phyloP scores from a whole-genome alignment of 2,888 invertebrate genomes.

The Neoaliturus tenellus region DNA sequence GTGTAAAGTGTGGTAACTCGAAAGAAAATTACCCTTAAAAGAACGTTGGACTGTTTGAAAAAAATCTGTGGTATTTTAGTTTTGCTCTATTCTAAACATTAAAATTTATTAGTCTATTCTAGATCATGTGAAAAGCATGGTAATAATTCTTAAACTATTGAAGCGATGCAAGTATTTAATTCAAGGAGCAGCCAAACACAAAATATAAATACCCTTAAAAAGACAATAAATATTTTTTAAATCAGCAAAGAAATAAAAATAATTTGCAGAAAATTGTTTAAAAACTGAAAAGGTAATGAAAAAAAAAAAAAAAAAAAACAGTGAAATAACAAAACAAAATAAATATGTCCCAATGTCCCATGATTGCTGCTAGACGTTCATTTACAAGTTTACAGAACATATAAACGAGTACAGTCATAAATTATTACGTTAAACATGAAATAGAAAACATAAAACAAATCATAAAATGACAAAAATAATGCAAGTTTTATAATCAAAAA shows the following conservation, averaged over 20 bases:
- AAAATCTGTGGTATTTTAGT: neutral
- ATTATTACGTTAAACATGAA: too few species aligned
- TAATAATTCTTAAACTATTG: neutral
- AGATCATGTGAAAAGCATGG: neutral
- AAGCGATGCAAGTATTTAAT: neutral
- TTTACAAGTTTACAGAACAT: too few species aligned
- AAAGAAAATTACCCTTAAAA: neutral
- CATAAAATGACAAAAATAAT: too few species aligned
- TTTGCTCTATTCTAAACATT: neutral
- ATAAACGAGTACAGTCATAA: too few species aligned
- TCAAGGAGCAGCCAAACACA: neutral
- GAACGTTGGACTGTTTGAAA: neutral
- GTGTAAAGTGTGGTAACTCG: neutral
- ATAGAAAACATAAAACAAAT: too few species aligned
- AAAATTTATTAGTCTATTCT: constrained; percentile 4
- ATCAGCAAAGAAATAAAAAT: neutral
- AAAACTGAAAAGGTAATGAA: too few species aligned
- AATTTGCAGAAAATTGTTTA: too few species aligned
- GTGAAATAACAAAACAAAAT: too few species aligned
- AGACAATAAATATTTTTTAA: neutral
- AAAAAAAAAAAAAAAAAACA: too few species aligned
- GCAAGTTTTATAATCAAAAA: too few species aligned
- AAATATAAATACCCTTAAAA: neutral
- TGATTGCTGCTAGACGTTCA: too few species aligned
- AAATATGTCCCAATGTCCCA: too few species aligned